phyloP scores from a whole-genome alignment of 2,113 vertebrate species.

The Anolis carolinensis region DNA sequence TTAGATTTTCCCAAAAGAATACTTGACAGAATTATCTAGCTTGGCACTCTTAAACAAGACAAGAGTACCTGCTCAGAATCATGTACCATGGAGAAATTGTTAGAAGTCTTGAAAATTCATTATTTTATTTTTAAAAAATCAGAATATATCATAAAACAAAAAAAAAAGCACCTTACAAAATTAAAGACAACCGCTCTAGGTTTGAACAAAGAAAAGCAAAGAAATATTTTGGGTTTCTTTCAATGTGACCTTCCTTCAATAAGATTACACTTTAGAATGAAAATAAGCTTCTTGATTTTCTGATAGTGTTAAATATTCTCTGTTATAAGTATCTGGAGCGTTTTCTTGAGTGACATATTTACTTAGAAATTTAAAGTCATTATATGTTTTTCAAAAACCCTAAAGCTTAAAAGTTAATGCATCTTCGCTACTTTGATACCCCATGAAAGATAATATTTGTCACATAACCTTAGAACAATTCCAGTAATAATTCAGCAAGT shows the following conservation, averaged over 20 bases:
- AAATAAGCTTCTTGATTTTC: constrained; percentile 18
- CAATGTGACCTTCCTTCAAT: constrained; percentile 11
- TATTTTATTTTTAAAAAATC: not conserved
- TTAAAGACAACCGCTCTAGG: not conserved
- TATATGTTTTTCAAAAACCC: not conserved
- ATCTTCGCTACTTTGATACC: not conserved
- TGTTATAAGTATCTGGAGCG: not conserved
- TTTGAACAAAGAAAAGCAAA: not conserved
- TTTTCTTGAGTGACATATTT: not conserved
- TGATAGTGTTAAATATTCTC: constrained; percentile 9
- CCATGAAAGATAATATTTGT: not conserved
- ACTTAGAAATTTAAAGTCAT: not conserved
- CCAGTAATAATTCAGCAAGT: not conserved
- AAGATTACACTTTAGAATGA: constrained; percentile 20
- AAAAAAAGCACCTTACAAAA: not conserved
- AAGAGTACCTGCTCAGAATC: not conserved
- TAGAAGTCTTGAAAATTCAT: not conserved
- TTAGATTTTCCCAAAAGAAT: not conserved
- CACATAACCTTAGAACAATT: not conserved
- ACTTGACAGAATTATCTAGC: not conserved
- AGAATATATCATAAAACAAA: not conserved
- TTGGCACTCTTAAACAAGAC: not conserved
- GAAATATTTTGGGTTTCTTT: not conserved
- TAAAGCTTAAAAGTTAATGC: not conserved
- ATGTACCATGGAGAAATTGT: not conserved